Evolutionary conservation across 1,140 invertebrate genomes (phyloP).

Genomic region (Ectropis grisescens): DNA sequence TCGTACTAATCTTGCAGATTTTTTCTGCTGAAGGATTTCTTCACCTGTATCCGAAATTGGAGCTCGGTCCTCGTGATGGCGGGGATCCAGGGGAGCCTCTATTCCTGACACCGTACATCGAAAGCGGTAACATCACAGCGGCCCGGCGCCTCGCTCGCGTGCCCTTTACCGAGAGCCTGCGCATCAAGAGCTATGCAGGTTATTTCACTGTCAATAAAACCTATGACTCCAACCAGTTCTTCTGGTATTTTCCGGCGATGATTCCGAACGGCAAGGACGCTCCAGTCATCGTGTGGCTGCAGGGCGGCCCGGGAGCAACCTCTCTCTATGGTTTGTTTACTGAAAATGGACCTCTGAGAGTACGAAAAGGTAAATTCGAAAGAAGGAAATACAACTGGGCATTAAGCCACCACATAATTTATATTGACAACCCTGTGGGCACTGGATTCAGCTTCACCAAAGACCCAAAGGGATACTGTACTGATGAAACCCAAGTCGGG

Average conservation of each 20-base stretch:
- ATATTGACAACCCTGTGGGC: slow-evolving; percentile 91
- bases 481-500: slow-evolving; percentile 77
- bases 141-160: slow-evolving; percentile 43
- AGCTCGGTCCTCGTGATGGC: slow-evolving; percentile 51
- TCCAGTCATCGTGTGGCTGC: slow-evolving; percentile 81
- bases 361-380: slow-evolving; percentile 46
- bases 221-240: slow-evolving; percentile 80
- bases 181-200: slow-evolving; percentile 73
- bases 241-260: slow-evolving; percentile 83
- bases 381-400: slow-evolving; percentile 82
- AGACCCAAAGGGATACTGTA: slow-evolving; percentile 73
- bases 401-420: slow-evolving; percentile 80
- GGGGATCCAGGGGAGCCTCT: slow-evolving; percentile 75
- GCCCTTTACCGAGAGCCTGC: slow-evolving; percentile 44
- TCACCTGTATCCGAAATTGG: slow-evolving; percentile 44
- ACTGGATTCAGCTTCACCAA: slow-evolving; percentile 84
- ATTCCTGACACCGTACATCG: slow-evolving; percentile 76
- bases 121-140: slow-evolving; percentile 67
- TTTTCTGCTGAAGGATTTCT: slow-evolving; percentile 24
- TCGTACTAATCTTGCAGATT: too few relatives aligned
- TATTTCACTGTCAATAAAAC: slow-evolving; percentile 80
- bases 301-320: slow-evolving; percentile 85
- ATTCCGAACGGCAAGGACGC: slow-evolving; percentile 62
- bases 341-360: slow-evolving; percentile 83
- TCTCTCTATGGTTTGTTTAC: slow-evolving; percentile 86